Evolutionary conservation across 1,140 invertebrate genomes (phyloP), one percentile per base, ranked within the genome.

Genomic region (Leptinotarsa texana): DNA sequence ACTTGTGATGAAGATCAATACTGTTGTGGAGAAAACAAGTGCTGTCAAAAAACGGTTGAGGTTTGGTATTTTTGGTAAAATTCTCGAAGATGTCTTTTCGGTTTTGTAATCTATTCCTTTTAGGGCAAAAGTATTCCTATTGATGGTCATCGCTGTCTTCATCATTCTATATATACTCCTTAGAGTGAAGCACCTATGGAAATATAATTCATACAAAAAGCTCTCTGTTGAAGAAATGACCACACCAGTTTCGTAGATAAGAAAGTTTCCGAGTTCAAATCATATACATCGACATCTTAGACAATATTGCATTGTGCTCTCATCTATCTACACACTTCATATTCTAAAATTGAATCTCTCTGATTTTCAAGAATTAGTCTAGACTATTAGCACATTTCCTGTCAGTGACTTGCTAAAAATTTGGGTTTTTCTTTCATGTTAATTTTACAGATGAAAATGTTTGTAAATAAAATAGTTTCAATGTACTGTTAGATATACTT

Each of bases 21-120:
- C 15, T 69, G 68, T 49, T 69, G 68, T 69, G 68, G 68, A 69
- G 68, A 69, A n/a, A 69, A 69, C 48, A 69, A 22, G 42, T 69
- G 68, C 18, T 69, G 68, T 49, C 15, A 69, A 49, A 69, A 69
- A 69, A 69, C 68, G 21, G 42, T 69, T 4, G 33, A 69, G 15
- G 48, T 69, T 48, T 69, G 68, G 68, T 69, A 69, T 22, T 69
- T 69, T 49, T 69, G 68, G 68, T 69, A 69, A 21, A 21, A 27
- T 65, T 65, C 61, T 24, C 22, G 11, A 33, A 65, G 18, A 24
- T 1, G 0, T 13, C 63, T 13, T 33, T 18, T 18, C 4, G 22
- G 8, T 21, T 8, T 65, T 65, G 11, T n/a, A 69, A 69, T 69
- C 3, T 48, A 48, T 51, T 49, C 18, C 11, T 69, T 69, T 24